Conservation (phyloP, 2,113 vertebrate genomes). For the Microtus montanus region DNA sequence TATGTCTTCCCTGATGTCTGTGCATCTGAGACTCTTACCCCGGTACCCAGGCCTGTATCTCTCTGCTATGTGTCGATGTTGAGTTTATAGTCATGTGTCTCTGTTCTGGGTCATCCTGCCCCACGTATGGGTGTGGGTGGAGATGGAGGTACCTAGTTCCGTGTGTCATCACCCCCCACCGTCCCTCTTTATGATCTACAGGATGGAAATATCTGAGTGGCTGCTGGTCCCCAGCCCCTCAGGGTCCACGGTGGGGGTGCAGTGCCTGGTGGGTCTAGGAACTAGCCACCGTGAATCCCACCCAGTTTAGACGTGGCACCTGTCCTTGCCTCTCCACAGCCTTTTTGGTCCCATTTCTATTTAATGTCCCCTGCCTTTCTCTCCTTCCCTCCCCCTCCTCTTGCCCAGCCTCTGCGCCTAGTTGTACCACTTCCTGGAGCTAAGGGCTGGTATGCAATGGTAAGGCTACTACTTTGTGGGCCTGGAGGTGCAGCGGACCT, state of each 20-base stretch:
- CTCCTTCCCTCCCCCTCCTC: neutral
- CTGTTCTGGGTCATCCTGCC: neutral
- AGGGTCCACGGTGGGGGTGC: neutral
- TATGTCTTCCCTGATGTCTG: neutral
- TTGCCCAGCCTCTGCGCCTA: neutral
- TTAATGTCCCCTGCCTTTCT: neutral
- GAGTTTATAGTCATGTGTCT: neutral
- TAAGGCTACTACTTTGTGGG: neutral
- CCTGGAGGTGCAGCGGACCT: neutral
- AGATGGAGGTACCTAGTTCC: neutral
- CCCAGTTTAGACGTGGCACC: neutral
- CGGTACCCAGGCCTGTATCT: neutral
- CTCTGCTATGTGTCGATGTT: neutral
- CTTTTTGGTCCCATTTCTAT: neutral
- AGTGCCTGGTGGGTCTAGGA: neutral
- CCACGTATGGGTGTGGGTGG: neutral
- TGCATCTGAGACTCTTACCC: neutral
- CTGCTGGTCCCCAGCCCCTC: neutral
- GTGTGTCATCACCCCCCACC: neutral
- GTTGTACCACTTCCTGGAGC: neutral
- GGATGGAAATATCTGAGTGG: neutral
- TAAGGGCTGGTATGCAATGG: neutral
- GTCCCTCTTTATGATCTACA: neutral
- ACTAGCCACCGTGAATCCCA: neutral
- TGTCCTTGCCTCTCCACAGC: neutral